These are phyloP conservation scores for Steatocranus sp. DNA, from an alignment of 2,797 vertebrate species.

Conservation along the genomic window DNA sequence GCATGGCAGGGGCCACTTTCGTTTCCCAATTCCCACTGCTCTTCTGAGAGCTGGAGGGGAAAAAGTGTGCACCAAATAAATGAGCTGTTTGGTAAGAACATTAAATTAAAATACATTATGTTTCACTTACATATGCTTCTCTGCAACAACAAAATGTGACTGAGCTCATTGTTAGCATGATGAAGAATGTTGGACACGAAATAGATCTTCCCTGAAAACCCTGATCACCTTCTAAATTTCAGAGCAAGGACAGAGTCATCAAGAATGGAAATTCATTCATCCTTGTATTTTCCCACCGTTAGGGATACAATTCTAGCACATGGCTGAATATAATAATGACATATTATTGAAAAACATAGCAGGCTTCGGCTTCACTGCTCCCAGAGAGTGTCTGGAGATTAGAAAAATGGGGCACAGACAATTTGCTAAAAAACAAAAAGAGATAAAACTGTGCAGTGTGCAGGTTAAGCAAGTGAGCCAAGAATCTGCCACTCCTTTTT, in stretches of 20 bases:
- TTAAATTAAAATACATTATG: background rate
- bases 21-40: background rate
- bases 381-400: background rate
- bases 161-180: background rate
- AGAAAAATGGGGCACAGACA: background rate
- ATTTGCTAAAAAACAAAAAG: background rate
- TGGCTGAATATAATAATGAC: background rate
- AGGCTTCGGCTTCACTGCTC: background rate
- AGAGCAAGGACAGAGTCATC: background rate
- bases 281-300: background rate
- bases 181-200: background rate
- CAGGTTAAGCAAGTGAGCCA: conserved; percentile 7
- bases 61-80: background rate
- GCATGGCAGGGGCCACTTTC: conserved; percentile 18
- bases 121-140: background rate
- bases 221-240: background rate
- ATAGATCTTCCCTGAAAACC: background rate
- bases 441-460: background rate
- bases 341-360: background rate
- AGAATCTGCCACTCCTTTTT: conserved; percentile 15
- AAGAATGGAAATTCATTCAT: background rate
- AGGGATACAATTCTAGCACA: background rate
- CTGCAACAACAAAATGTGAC: background rate
- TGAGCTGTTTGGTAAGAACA: background rate
- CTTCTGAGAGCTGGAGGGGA: background rate